phyloP scores from a whole-genome alignment of 2,888 invertebrate genomes.

The Eutolmus rufibarbis region DNA sequence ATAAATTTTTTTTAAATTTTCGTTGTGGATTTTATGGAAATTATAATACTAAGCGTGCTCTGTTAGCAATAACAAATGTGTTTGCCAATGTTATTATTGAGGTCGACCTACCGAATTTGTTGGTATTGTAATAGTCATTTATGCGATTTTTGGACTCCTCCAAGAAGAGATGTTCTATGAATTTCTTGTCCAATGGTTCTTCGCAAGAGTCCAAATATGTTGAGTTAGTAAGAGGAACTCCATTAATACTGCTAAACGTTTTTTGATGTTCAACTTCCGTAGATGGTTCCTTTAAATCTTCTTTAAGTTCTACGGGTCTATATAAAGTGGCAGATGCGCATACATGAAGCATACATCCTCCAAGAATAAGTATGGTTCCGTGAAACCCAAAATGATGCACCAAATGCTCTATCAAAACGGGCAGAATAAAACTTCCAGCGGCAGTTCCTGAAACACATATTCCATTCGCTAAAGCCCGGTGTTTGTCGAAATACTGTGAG shows the following conservation, averaged over 20 bases:
- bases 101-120: slow-evolving; percentile 47
- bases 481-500: slow-evolving; percentile 80
- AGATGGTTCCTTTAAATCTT: slow-evolving; percentile 44
- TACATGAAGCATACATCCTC: slow-evolving; percentile 78
- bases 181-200: slow-evolving; percentile 59
- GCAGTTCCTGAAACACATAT: slow-evolving; percentile 83
- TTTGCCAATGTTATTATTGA: background rate
- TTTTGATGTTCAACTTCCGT: slow-evolving; percentile 2
- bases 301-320: slow-evolving; percentile 64
- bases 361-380: slow-evolving; percentile 74
- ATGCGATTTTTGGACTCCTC: slow-evolving; percentile 62
- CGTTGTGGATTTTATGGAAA: too few species aligned
- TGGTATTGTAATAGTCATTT: slow-evolving; percentile 59
- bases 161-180: slow-evolving; percentile 61
- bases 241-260: slow-evolving; percentile 56
- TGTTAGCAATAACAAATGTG: too few species aligned
- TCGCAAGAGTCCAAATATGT: slow-evolving; percentile 62
- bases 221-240: slow-evolving; percentile 59
- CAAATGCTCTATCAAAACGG: slow-evolving; percentile 74
- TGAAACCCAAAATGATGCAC: slow-evolving; percentile 76
- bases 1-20: too few species aligned
- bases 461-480: slow-evolving; percentile 80
- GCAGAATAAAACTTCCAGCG: slow-evolving; percentile 80
- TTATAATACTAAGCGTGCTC: too few species aligned
- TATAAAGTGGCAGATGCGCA: slow-evolving; percentile 76